Percentiles rank a stretch among this genome's conserved stretches.
Conservation (phyloP, 2,113 vertebrate species). For the Pituophis catenifer region DNA sequence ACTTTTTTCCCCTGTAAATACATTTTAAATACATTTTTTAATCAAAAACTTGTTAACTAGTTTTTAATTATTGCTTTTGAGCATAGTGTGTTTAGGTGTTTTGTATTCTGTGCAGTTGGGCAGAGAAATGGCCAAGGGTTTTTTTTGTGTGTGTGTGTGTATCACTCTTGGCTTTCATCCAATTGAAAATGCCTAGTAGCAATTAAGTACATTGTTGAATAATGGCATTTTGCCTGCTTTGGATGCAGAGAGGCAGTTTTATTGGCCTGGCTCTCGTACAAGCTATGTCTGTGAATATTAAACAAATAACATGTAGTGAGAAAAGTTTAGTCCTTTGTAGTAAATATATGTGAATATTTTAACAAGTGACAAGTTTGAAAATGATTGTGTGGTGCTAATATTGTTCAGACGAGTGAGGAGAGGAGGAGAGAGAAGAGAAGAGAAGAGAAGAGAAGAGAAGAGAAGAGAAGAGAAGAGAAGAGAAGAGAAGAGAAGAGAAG, state of each 20-base stretch:
- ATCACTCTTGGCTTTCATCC: not conserved
- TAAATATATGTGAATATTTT: slow-evolving; percentile 8
- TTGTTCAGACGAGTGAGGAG: not conserved
- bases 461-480: too few relatives aligned
- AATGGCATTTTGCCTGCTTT: not conserved
- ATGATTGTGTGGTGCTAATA: not conserved
- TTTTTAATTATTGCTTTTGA: not conserved
- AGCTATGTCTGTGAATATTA: not conserved
- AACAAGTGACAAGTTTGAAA: not conserved
- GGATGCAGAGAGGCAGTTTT: not conserved
- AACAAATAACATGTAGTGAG: not conserved
- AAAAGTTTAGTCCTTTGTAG: slow-evolving; percentile 7
- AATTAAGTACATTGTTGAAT: slow-evolving; percentile 10
- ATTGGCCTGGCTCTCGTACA: not conserved
- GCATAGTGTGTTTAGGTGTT: not conserved
- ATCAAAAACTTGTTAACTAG: not conserved
- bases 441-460: too few relatives aligned
- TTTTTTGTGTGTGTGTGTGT: not conserved
- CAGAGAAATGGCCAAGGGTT: not conserved
- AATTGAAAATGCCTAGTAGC: not conserved
- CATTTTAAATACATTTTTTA: not conserved
- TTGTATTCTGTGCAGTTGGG: not conserved
- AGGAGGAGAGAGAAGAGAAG: too few relatives aligned
- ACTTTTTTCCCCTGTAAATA: not conserved
- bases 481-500: too few relatives aligned